Evolutionary conservation across 1,140 invertebrate species (phyloP), one percentile per base, ranked within the genome.

Genomic region (Ceratina japonica): DNA sequence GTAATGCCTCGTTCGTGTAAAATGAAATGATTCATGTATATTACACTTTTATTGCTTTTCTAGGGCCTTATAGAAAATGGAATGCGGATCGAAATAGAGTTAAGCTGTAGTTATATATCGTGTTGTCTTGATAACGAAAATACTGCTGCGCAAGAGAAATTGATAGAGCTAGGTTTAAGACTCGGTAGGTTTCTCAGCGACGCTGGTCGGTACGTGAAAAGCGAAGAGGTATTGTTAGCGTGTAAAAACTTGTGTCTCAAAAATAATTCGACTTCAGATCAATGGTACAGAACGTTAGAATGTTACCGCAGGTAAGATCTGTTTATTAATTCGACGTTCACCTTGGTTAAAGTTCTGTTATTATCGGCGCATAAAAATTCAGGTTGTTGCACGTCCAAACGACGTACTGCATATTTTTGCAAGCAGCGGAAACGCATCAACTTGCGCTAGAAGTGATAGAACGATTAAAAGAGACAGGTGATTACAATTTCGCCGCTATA

Each of bases 371-470:
- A 51, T 49, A 27, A 68, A 74, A 61, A 93, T 93, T 24, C 90
- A 98, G 97, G 90, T 93, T 97, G 76, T 92, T 98, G 44, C 96
- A 96, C 92, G 96, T 96, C 70, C 95, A 97, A 92, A 95, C 96
- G 78, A 93, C 94, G 5, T 97, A 96, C 88, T 97, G 96, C 89
- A 94, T 95, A 83, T 97, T 97, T 89, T 93, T 93, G 75, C 94
- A 94, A 49, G 96, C 96, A 58, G 92, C 94, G 10, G 87, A 94
- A 82, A 96, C 96, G 7, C 94, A 95, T 87, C 87, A 93, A 65
- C 91, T 95, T 81, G 94, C 95, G 8, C 81, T 94, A 66, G 81
- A 92, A 59, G 91, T 94, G 20, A 90, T 96, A 71, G 89, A 94
- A 20, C 89, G 94, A 84, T 87, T 95, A 59, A 87, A 92, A 64